Evolutionary conservation across 2,113 vertebrate species (phyloP), one percentile per base, ranked within the genome.

Genomic region (Neopipo cinnamomea): DNA sequence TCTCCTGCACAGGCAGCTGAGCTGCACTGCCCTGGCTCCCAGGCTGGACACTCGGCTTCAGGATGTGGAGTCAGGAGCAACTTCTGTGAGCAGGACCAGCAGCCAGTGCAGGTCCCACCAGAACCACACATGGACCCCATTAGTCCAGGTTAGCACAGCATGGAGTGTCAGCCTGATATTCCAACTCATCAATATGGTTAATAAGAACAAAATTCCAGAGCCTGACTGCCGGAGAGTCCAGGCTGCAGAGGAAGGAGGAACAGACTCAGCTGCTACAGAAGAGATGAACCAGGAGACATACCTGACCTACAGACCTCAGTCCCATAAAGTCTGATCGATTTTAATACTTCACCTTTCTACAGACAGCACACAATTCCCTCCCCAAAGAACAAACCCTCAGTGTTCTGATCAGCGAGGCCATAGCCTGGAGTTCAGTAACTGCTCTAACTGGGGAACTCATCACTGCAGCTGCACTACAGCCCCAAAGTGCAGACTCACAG

Each of bases 91-190:
- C 50, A 74, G 70, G 27, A 55, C 7, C 59, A 58, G 80, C 42
- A 93, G 52, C 41, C 28, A 47, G 39, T 0, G 2, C 10, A 14
- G 23, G 55, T 71, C 31, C 28, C 37, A 22, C 24, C 42, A 58
- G 41, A n/a, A 22, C 35, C 53, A 15, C 35, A 18, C 47, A 33
- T 0, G 7, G 67, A 11, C 44, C 15, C 46, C 58, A 7, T 12
- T 0, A 11, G 14, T 12, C 42, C 50, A 20, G 39, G 22, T 3
- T 0, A 73, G 50, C 55, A 12, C 1, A 33, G 25, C 9, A 1
- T 0, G 4, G 42, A 15, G 25, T 0, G 0, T 13, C 65, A 62
- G 4, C 27, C 33, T 5, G 21, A 47, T 33, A 53, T 12, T 13
- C 21, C 81, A 67, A 6, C 16, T 30, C 12, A 4, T 22, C 11